Base-by-base conservation (phyloP, 2,888 invertebrate species). In the Bellardia bayeri region DNA sequence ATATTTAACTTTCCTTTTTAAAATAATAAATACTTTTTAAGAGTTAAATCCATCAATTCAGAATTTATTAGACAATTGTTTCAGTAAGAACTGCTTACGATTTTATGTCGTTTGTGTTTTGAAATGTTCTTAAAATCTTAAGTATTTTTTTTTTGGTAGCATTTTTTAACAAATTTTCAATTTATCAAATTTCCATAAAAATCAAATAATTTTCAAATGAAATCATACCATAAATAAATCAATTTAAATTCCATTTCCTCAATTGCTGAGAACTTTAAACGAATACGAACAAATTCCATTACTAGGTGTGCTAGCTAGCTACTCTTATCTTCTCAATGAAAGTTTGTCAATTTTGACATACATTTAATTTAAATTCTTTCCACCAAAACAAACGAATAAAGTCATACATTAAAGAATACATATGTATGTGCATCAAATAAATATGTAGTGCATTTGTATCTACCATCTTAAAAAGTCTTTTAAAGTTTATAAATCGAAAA, bases 341-440 rank as follows among this genome's bases (percentile, higher is more conserved):
- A 49, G 16, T 58, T 82, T 82, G 30, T 82, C 40, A 76, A 69
- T 63, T 76, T 69, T 83, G 75, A 76, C 82, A 82, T 54, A 82
- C 66, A 58, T 74, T 81, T 54, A 30, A 74, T 45, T 56, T 16
- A 33, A 74, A 64, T 42, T 79, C 16, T 56, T 79, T 69, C 45
- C 63, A 63, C 72, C 51, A 51, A 51, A 51, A 37, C 45, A 45
- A 63, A 80, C 23, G 11, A 7, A 56, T 49, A 5, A 42, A n/a
- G n/a, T 40, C 63, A 40, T 16, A 37, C 40, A 56, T 3, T 30
- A 40, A 51, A 37, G 4, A 45, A 9, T 13, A 58, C 9, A 58
- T 30, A 30, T 1, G 42, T 33, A 23, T 1, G 42, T 33, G 1
- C 33, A 37, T 5, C 6, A 37, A 6, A 37, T 49, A 30, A 23